Base-by-base conservation (phyloP, 2,888 invertebrate species). In the Mesorhabditis belari region DNA sequence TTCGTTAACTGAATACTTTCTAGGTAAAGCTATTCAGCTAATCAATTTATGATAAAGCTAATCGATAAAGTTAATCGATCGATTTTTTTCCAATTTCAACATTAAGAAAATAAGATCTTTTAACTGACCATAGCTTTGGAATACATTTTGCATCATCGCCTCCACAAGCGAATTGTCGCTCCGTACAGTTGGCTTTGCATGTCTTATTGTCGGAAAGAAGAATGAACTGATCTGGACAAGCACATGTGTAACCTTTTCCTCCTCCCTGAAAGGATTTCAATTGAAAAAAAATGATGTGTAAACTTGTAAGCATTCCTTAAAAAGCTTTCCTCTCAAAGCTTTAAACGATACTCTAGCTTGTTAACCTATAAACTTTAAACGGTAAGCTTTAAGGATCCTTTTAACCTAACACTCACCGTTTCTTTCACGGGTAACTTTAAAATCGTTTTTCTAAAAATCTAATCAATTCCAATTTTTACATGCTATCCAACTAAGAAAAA, bases 201-300 rank as follows among this genome's bases (percentile, higher is more conserved):
- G 75, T 72, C 62, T 70, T 71, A 23, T 57, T 55, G 24, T 71
- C 71, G 0, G 65, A 35, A 1, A 67, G 63, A 2, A 94, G 82
- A 71, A 88, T 88, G 83, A 91, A 98, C 79, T 93, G 91, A 82
- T 96, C 93, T 0, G 98, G 96, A 82, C 98, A 98, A 2, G 89
- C 89, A 81, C 98, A 98, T 3, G 73, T 69, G 73, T 86, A 90
- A 21, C 88, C 88, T 27, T 79, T 74, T 27, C 84, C 85, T 19
- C 85, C 71, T 50, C 63, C 73, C 61, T 61, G 35, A 0, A 51
- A 25, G 44, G 44, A 35, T 17, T 35, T 9, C n/a, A n/a, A n/a
- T n/a, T n/a, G n/a, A n/a, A n/a, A n/a, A n/a, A n/a, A n/a, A n/a
- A n/a, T n/a, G n/a, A n/a, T n/a, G n/a, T n/a, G n/a, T n/a, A n/a